Conservation (phyloP, 2,113 vertebrate species). For the Sporophila hypoxantha region DNA sequence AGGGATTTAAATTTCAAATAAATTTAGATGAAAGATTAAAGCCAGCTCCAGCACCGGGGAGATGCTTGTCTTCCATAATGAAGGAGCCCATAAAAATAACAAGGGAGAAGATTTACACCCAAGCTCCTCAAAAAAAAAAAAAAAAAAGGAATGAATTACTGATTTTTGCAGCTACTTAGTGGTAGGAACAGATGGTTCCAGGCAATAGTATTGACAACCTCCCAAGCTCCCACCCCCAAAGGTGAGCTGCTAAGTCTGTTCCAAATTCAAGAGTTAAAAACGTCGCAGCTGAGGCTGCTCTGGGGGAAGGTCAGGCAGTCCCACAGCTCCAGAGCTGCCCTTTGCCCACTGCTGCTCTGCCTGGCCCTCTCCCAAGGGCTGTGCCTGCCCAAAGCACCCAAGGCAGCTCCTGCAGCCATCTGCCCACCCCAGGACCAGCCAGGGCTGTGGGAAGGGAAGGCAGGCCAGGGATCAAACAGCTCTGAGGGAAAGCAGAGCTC, state of each 20-base stretch:
- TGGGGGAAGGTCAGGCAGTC: background rate
- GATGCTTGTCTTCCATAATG: background rate
- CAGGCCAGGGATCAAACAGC: accelerated
- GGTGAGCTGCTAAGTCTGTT: constrained; percentile 40
- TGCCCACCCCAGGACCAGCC: accelerated
- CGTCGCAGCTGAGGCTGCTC: background rate
- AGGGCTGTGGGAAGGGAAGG: background rate
- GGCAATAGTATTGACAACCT: constrained; percentile 43
- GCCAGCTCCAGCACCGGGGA: background rate
- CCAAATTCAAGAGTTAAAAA: constrained; percentile 4
- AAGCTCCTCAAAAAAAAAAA: background rate
- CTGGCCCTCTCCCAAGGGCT: background rate
- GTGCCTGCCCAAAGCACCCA: background rate
- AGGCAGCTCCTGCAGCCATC: background rate
- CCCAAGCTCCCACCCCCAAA: constrained; percentile 45
- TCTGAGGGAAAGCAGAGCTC: background rate
- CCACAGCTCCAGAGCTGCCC: background rate
- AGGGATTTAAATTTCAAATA: background rate
- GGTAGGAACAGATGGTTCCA: constrained; percentile 45
- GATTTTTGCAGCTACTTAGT: constrained; percentile 34
- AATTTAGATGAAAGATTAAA: background rate
- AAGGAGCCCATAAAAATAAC: background rate
- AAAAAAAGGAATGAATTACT: background rate
- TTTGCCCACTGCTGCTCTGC: background rate
- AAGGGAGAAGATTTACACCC: background rate